Evolutionary conservation across 2,888 invertebrate species (phyloP), one percentile per base, ranked within the genome.

Genomic region (Drosophila kokeensis): DNA sequence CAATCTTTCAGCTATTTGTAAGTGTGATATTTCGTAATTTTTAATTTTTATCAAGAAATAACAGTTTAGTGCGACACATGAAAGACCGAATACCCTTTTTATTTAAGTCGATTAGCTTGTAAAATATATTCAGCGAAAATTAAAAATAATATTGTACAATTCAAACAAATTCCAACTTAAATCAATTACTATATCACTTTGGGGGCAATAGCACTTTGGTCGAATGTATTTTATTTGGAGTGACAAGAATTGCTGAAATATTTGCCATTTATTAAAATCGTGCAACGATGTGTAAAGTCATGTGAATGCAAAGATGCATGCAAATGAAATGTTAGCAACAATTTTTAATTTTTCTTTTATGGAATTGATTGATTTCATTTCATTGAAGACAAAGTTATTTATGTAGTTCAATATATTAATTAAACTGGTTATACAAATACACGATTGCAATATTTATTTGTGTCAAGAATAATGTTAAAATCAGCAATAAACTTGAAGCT

Each of bases 261-360:
- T 68, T 76, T 59, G n/a, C 54, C 61, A 84, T 86, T 77, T 77
- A 83, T 86, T 83, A 77, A 83, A 86, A 54, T 74, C 71, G 70
- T 79, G 71, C 81, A 83, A 29, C 67, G 66, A 67, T 76, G 74
- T 73, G 81, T 60, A 73, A 83, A 61, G 65, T 48, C 52, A 73
- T 72, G 70, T 64, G 66, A 70, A 61, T 66, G 42, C 54, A 40
- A 60, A 69, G 38, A 58, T 34, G 57, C 53, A 70, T 70, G 30
- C 40, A 49, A 55, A 21, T 38, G 58, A 55, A 57, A 57, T 69
- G 48, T 52, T 30, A 18, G 29, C 34, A 42, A 32, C 53, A 13
- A 59, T 32, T 11, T 32, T 32, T 10, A 11, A 32, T 32, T 32
- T 32, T 4, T 32, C 10, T 32, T 32, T 32, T 4, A 3, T 10